These are phyloP conservation scores for Notechis scutatus DNA, from an alignment of 2,113 vertebrate genomes.

Conservation along the genomic window DNA sequence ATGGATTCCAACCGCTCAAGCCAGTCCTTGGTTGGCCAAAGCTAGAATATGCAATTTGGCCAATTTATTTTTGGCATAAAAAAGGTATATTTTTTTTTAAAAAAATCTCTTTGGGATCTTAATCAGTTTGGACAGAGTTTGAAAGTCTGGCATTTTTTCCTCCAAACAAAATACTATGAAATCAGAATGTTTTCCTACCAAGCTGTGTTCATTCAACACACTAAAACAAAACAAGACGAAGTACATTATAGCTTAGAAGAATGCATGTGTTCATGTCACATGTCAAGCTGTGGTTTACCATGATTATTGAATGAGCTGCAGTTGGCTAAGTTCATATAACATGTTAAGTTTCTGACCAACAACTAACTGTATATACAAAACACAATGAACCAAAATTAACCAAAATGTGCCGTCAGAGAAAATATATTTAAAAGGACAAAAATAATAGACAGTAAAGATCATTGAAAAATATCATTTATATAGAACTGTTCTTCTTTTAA, in stretches of 20 bases:
- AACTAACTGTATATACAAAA: background rate
- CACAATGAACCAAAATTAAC: background rate
- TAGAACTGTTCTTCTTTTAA: background rate
- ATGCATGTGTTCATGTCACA: background rate
- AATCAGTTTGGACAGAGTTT: background rate
- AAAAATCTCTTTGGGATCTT: background rate
- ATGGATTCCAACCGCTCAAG: background rate
- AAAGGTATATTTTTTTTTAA: background rate
- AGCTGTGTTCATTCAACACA: background rate
- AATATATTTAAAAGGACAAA: background rate
- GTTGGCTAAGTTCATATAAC: background rate
- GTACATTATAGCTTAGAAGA: background rate
- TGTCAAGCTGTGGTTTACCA: background rate
- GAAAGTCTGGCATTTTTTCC: background rate
- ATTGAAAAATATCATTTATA: background rate
- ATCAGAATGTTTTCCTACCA: background rate
- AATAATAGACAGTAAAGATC: background rate
- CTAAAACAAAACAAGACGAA: background rate
- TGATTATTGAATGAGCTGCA: background rate
- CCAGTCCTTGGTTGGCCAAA: background rate
- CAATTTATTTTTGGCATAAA: background rate
- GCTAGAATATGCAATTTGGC: background rate
- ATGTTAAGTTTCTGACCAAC: background rate
- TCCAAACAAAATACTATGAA: background rate
- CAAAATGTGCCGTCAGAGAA: background rate